A percentile compares a stretch with the other conserved stretches of the same genome.
These are phyloP conservation scores for Xyrauchen texanus DNA, from an alignment of 2,113 vertebrate species.

Conservation along the genomic window DNA sequence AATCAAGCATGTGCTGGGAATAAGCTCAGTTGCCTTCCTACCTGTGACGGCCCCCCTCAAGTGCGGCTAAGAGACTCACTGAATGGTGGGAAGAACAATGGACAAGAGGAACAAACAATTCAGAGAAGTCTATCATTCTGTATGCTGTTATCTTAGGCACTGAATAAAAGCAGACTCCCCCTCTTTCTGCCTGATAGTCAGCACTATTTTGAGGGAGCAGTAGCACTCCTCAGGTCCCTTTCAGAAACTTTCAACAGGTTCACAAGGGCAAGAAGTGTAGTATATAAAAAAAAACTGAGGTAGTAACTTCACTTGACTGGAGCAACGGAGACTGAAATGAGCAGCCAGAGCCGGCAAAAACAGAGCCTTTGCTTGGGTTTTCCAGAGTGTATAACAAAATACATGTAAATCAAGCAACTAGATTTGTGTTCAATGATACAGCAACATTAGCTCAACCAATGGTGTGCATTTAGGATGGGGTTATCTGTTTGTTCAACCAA, in stretches of 20 bases:
- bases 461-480: too few species aligned
- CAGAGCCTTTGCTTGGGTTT: too few species aligned
- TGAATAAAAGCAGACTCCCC: slow-evolving; percentile 86
- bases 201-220: slow-evolving; percentile 87
- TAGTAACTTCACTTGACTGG: slow-evolving; percentile 84
- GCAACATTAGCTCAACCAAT: too few species aligned
- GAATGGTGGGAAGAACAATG: slow-evolving; percentile 81
- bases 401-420: too few species aligned
- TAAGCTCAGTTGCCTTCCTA: slow-evolving; percentile 92
- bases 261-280: slow-evolving; percentile 91
- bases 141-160: slow-evolving; percentile 94
- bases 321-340: slow-evolving; percentile 61
- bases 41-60: slow-evolving; percentile 91
- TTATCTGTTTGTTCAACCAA: too few species aligned
- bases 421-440: too few species aligned
- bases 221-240: slow-evolving; percentile 87
- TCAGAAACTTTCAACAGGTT: slow-evolving; percentile 91
- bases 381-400: too few species aligned
- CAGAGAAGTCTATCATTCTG: slow-evolving; percentile 97
- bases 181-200: slow-evolving; percentile 80
- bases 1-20: slow-evolving; percentile 94
- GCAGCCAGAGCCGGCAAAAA: too few species aligned
- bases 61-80: slow-evolving; percentile 91
- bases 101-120: slow-evolving; percentile 87
- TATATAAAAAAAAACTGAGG: slow-evolving; percentile 87